These are phyloP conservation scores for Pollenia angustigena DNA, from an alignment of 2,888 invertebrate species.

Conservation along the genomic window DNA sequence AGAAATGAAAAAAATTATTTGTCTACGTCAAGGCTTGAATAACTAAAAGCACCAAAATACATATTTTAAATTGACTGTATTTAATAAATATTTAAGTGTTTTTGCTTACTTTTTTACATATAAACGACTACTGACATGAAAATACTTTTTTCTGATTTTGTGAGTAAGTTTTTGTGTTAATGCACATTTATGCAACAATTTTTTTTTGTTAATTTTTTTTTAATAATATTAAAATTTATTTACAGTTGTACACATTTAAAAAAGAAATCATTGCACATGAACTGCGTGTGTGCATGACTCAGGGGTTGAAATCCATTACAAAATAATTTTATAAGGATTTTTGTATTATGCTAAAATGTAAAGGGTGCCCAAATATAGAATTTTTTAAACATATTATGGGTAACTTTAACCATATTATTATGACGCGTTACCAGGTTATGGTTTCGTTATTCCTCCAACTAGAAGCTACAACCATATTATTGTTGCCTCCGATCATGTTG, in stretches of 20 bases:
- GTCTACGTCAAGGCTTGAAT: neutral
- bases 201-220: neutral
- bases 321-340: neutral
- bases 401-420: too few species aligned
- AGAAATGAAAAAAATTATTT: neutral
- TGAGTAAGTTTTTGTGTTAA: neutral
- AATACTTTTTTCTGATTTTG: constrained; percentile 7
- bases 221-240: constrained; percentile 37
- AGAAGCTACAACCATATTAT: too few species aligned
- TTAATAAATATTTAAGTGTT: constrained; percentile 22
- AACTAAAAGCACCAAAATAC: neutral
- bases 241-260: neutral
- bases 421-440: too few species aligned
- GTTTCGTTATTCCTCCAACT: too few species aligned
- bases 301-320: constrained; percentile 33
- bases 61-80: constrained; percentile 35
- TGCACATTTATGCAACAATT: neutral
- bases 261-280: constrained; percentile 20
- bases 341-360: too few species aligned
- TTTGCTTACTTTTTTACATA: neutral
- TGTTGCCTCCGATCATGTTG: too few species aligned
- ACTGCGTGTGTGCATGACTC: constrained; percentile 8
- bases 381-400: too few species aligned
- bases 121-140: constrained; percentile 42
- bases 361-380: too few species aligned